Evolutionary conservation across 2,888 invertebrate genomes (phyloP), one percentile per base, ranked within the genome.

Genomic region (Diarsia rubi): DNA sequence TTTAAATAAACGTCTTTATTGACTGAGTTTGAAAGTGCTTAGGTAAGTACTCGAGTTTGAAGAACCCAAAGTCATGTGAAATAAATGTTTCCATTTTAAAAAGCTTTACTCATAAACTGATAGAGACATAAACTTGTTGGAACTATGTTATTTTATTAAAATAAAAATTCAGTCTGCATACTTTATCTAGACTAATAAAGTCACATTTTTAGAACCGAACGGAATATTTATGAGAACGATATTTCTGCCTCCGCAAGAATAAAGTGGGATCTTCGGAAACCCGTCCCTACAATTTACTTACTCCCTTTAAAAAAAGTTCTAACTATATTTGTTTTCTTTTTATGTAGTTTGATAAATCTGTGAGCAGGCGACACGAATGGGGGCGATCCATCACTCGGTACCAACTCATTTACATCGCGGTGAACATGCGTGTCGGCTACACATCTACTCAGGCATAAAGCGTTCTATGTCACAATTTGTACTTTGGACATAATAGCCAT

Each of bases 191-290:
- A 45, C 69, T 78, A 82, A 81, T 81, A 81, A 82, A 78, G 73
- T 73, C 66, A 67, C 69, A 82, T 78, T 81, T 81, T 81, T 67
- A 78, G 69, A 81, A 78, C 67, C 73, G 78, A 78, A 70, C 49
- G 52, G 78, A 81, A 82, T 78, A 82, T 82, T 81, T 82, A 81
- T 82, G 78, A 73, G 63, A 59, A 49, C 69, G 66, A 73, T 81
- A 82, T 82, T 81, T 81, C 73, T 82, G 78, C 70, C 73, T 78
- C 73, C 82, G 67, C 59, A 70, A 73, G 42, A 73, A 78, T 77
- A 82, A 81, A 78, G 69, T 68, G 67, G 63, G 42, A 63, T 76
- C 71, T 81, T 72, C 45, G 76, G 60, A 37, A 81, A 49, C 24
- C 66, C 59, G 57, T 73, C 77, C 66, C 54, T 57, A 42, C 63